Evolutionary conservation across 2,113 vertebrate genomes (phyloP).

Genomic region (Ovis canadensis): DNA sequence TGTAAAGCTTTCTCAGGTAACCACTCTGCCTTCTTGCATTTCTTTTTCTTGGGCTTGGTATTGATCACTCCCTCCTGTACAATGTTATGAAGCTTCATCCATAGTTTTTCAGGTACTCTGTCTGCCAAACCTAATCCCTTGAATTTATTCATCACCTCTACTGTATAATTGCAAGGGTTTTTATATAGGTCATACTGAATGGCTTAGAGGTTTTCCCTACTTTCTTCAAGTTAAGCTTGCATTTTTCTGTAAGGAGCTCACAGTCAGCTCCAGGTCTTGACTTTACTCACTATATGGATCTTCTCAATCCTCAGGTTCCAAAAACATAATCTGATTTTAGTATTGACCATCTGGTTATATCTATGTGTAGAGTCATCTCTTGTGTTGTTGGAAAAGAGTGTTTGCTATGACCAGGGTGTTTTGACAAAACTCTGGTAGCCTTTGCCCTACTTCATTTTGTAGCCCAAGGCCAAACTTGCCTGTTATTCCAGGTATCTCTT

Average conservation of each 20-base stretch:
- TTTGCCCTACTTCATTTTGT: neutral
- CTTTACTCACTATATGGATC: neutral
- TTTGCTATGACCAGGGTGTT: neutral
- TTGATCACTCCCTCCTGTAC: too few species aligned
- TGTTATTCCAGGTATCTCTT: neutral
- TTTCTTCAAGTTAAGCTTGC: neutral
- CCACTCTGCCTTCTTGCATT: too few species aligned
- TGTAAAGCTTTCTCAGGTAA: too few species aligned
- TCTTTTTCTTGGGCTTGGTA: too few species aligned
- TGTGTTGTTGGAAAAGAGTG: neutral
- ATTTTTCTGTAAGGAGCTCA: neutral
- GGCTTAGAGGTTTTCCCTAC: neutral
- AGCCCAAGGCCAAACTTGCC: neutral
- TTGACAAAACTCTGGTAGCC: neutral
- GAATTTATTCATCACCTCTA: neutral
- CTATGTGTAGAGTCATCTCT: neutral
- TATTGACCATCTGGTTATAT: neutral
- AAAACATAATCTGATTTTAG: too few species aligned
- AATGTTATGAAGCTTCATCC: neutral
- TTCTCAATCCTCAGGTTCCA: neutral
- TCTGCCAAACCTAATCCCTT: neutral
- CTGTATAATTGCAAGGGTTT: neutral
- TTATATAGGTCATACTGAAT: neutral
- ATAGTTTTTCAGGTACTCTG: neutral
- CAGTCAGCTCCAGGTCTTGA: neutral